Conservation (phyloP, 2,888 invertebrate species). For the Argyra leucocephala region DNA sequence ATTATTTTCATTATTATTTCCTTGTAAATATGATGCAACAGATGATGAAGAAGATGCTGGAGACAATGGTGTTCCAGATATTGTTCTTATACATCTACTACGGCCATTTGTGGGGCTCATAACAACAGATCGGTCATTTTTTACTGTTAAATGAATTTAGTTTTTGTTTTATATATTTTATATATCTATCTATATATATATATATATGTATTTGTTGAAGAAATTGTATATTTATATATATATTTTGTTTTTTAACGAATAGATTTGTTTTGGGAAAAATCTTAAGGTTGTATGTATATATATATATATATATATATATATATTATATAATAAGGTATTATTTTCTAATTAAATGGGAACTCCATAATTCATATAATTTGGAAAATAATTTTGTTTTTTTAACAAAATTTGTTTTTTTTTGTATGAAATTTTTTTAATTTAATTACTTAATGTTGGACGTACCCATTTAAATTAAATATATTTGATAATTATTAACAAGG, state of each 20-base stretch:
- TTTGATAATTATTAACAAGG: not conserved
- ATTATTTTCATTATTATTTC: slow-evolving; percentile 23
- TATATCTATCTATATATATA: no score
- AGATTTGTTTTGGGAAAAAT: no score
- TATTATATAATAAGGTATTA: not conserved
- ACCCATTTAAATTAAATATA: not conserved
- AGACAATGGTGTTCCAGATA: slow-evolving; percentile 26
- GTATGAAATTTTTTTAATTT: no score
- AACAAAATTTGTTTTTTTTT: no score
- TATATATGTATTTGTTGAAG: no score
- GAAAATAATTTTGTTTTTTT: no score
- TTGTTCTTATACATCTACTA: slow-evolving; percentile 14
- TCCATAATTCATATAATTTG: not conserved
- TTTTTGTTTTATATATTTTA: not conserved
- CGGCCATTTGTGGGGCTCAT: slow-evolving; percentile 12
- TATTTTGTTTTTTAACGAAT: no score
- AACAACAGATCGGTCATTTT: not conserved
- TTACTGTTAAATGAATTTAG: slow-evolving; percentile 3
- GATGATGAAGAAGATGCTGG: slow-evolving; percentile 31
- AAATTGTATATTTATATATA: not conserved
- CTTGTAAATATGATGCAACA: slow-evolving; percentile 24
- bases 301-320: no score
- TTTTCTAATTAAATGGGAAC: not conserved
- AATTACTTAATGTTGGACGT: no score
- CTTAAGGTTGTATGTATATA: no score